Conservation (phyloP, 2,797 vertebrate genomes). For the Pseudochromis fuscus region DNA sequence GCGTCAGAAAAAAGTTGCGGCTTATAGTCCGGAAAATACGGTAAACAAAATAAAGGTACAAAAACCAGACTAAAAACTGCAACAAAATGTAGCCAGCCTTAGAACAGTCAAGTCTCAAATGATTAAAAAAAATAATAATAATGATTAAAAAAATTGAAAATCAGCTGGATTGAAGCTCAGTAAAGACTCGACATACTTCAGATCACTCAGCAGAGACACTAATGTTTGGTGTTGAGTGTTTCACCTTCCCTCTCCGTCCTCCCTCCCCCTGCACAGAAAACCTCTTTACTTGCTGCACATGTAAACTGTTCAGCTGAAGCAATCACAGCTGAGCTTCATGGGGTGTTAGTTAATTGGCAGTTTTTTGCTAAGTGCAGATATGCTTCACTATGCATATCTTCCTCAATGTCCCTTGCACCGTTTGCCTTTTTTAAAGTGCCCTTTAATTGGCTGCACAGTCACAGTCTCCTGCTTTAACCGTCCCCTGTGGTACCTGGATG, state of each 20-base stretch:
- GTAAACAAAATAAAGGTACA: no score
- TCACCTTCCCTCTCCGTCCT: constrained; percentile 28
- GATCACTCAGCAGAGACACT: constrained; percentile 26
- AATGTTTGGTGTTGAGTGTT: constrained; percentile 36
- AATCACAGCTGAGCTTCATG: constrained; percentile 76
- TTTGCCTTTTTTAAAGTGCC: constrained; percentile 72
- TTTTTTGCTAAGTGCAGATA: constrained; percentile 77
- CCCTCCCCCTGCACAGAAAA: constrained; percentile 42
- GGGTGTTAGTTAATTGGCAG: constrained; percentile 81
- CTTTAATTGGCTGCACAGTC: constrained; percentile 83
- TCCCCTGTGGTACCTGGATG: constrained; percentile 79
- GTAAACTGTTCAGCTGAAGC: constrained; percentile 64
- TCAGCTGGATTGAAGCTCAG: constrained; percentile 14
- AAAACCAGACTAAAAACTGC: no score
- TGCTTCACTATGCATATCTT: constrained; percentile 83
- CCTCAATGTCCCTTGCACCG: constrained; percentile 71
- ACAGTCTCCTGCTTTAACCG: constrained; percentile 78
- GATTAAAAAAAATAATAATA: no score
- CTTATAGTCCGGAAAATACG: no score
- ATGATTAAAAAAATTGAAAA: no score
- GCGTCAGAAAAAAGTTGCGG: no score
- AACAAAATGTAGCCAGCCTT: no score
- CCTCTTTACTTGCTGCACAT: constrained; percentile 68
- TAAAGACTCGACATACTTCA: constrained; percentile 13
- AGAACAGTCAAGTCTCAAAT: no score